These are phyloP conservation scores for Parapristionchus giblindavisi DNA, from an alignment of 2,888 invertebrate species.

Conservation along the genomic window DNA sequence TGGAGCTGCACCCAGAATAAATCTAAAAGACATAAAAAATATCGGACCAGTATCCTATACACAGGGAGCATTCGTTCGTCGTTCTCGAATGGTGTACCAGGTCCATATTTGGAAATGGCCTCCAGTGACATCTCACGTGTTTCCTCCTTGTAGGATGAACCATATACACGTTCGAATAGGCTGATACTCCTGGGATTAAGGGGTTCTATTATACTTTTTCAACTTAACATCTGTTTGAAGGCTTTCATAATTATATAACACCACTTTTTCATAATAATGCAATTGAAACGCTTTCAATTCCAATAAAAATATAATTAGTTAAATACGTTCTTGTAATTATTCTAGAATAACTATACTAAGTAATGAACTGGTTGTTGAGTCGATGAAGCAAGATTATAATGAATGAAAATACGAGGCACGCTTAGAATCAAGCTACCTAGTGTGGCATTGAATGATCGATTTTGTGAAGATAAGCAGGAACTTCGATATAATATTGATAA, in stretches of 20 bases:
- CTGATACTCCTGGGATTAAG: not conserved
- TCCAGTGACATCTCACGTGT: constrained; percentile 27
- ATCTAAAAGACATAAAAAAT: too few relatives aligned
- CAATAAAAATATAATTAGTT: not conserved
- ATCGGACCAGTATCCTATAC: constrained; percentile 39
- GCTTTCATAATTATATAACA: too few relatives aligned
- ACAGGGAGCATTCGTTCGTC: constrained; percentile 41
- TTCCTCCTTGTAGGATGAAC: constrained; percentile 28
- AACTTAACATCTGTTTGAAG: too few relatives aligned
- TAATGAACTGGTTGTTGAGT: not conserved
- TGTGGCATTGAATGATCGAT: too few relatives aligned
- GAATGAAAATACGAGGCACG: too few relatives aligned
- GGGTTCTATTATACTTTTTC: not conserved
- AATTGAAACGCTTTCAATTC: too few relatives aligned
- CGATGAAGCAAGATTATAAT: too few relatives aligned
- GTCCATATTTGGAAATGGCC: constrained; percentile 40
- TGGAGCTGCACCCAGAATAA: too few relatives aligned
- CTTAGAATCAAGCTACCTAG: too few relatives aligned
- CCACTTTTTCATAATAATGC: too few relatives aligned
- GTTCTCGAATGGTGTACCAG: constrained; percentile 40
- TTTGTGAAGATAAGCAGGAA: too few relatives aligned
- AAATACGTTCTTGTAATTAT: not conserved
- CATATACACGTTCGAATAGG: constrained; percentile 21
- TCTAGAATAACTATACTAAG: not conserved
- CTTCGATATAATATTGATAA: too few relatives aligned